Base-by-base conservation (phyloP, 2,888 invertebrate genomes). In the Polia nebulosa region DNA sequence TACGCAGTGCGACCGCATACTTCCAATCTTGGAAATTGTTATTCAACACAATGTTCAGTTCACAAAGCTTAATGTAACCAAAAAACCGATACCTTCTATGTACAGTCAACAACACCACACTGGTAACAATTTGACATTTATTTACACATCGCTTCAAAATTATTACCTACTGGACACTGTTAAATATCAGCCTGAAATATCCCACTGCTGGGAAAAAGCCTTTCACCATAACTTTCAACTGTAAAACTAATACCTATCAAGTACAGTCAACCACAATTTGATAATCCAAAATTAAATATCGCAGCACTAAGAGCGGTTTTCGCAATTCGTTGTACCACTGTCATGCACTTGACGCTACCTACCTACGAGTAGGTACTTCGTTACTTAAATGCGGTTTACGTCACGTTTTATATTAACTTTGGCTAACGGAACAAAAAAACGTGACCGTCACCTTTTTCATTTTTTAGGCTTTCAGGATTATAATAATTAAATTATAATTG, bases 341-440 rank as follows among this genome's bases (percentile, higher is more conserved):
- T 29, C 15, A n/a, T n/a, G 13, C 13, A 0, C 11, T 58, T 22
- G 8, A 65, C 15, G 32, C 36, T 47, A 34, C 49, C 27, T 17
- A 36, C 15, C 49, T 2, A 36, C 32, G 20, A 45, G 11, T 57
- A 20, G 25, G 47, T 58, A 58, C 49, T 65, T 71, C 32, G 65
- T 66, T 65, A 62, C 39, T 55, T 47, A 72, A 76, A 55, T 36
- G 13, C 59, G 51, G 62, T 34, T 51, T 52, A 52, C 41, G 63
- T 65, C 76, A 76, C 76, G 76, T 72, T 77, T 72, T 72, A 58
- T 62, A 76, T 77, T 76, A 77, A 63, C 69, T 74, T 78, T 57
- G 51, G 36, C 34, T 39, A 52, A 73, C 68, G 57, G 49, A 51
- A 59, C 58, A 39, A 49, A 78, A 75, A 76, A 55, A 56, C 45